These are phyloP conservation scores for Xenopus laevis DNA, from an alignment of 2,113 vertebrate species.

Conservation along the genomic window DNA sequence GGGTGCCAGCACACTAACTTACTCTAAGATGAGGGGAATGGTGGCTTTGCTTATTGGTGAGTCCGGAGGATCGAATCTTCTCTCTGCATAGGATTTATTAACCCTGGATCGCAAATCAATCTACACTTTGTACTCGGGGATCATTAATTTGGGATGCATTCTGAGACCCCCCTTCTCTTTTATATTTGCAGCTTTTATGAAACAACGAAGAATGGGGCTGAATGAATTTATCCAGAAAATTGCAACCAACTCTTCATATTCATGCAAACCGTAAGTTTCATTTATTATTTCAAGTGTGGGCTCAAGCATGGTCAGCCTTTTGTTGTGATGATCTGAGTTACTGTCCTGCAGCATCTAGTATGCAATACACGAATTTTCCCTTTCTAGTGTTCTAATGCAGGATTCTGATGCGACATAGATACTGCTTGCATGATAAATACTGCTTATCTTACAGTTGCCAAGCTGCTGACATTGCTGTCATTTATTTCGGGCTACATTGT, in stretches of 20 bases:
- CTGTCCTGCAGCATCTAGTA: no score
- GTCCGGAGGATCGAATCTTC: conserved; percentile 34
- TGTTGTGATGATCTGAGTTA: no score
- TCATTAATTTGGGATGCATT: background rate
- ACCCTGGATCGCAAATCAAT: background rate
- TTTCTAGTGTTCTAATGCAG: no score
- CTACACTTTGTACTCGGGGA: background rate
- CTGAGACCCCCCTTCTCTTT: conserved; percentile 15
- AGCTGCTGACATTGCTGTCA: no score
- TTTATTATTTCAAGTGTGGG: no score
- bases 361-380: no score
- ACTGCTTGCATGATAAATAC: no score
- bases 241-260: conserved; percentile 87
- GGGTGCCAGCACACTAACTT: conserved; percentile 68
- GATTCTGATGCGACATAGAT: no score
- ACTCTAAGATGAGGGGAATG: conserved; percentile 85
- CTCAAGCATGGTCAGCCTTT: no score
- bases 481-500: no score
- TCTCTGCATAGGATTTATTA: background rate
- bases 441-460: no score
- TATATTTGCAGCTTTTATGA: conserved; percentile 88
- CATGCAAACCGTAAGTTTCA: conserved; percentile 92
- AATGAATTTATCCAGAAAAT: conserved; percentile 98
- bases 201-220: conserved; percentile 94
- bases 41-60: conserved; percentile 88